A percentile compares a stretch with the other conserved stretches of the same genome.
These are phyloP conservation scores for Tetrax tetrax DNA, from an alignment of 2,113 vertebrate species.

Conservation along the genomic window DNA sequence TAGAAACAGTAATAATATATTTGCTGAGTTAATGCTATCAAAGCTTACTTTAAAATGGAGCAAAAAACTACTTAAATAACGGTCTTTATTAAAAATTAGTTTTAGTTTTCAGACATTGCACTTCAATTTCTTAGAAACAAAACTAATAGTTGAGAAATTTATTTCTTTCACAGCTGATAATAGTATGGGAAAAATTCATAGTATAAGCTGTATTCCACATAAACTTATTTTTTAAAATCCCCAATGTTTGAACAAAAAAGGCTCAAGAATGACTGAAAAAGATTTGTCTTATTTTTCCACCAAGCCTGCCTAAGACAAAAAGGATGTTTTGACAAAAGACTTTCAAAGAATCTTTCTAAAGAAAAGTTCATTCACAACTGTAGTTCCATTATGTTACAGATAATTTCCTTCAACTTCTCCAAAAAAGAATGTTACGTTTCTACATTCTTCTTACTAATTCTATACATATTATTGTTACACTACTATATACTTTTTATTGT, in stretches of 20 bases:
- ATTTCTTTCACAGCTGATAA: background rate
- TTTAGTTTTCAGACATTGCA: background rate
- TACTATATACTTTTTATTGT: too few species aligned
- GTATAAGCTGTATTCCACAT: background rate
- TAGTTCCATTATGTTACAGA: background rate
- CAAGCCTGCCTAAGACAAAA: background rate
- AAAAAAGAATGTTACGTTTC: background rate
- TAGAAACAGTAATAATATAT: conserved; percentile 31
- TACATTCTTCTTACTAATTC: background rate
- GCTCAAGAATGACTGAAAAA: background rate
- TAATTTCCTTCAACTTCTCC: background rate
- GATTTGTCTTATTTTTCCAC: background rate
- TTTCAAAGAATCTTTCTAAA: background rate
- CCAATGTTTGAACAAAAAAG: background rate
- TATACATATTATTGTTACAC: background rate
- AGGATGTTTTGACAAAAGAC: background rate
- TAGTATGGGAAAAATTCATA: background rate
- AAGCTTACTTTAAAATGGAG: background rate
- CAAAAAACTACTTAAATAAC: background rate
- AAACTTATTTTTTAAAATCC: too few species aligned
- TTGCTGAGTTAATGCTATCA: conserved; percentile 5
- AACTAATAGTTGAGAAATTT: background rate
- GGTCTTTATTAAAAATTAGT: background rate
- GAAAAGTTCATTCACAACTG: background rate
- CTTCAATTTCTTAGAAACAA: background rate